Evolutionary conservation across 2,888 invertebrate species (phyloP).

Genomic region (Biston betularia): DNA sequence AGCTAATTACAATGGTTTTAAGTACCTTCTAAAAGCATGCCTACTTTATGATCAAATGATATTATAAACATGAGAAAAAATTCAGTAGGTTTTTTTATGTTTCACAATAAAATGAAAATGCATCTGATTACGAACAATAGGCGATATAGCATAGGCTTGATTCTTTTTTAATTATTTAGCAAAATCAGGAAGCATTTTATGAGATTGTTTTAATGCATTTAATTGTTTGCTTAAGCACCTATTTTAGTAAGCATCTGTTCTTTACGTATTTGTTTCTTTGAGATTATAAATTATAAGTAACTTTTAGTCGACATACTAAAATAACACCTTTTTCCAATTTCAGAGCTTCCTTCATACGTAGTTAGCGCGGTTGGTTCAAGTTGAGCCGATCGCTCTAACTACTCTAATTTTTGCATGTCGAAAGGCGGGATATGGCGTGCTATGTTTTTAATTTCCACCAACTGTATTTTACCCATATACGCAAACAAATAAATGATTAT

Average conservation of each 20-base stretch:
- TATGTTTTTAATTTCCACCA: too few relatives aligned
- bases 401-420: too few relatives aligned
- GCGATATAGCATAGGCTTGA: not conserved
- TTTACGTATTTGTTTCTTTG: too few relatives aligned
- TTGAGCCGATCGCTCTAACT: too few relatives aligned
- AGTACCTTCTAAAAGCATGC: not conserved
- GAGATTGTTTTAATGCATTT: conserved; percentile 1
- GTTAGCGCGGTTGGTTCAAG: too few relatives aligned
- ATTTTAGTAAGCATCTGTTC: not conserved
- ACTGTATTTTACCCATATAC: too few relatives aligned
- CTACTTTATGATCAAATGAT: not conserved
- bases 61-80: conserved; percentile 8
- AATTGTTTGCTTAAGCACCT: not conserved
- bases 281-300: too few relatives aligned
- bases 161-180: conserved; percentile 5
- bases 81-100: conserved; percentile 6
- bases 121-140: conserved; percentile 14
- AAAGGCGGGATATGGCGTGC: too few relatives aligned
- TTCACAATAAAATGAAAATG: not conserved
- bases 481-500: too few relatives aligned
- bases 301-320: not conserved
- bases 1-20: not conserved
- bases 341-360: too few relatives aligned
- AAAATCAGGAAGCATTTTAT: conserved; percentile 18
- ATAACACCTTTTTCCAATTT: too few relatives aligned